Evolutionary conservation across 2,113 vertebrate species (phyloP), one percentile per base, ranked within the genome.

Genomic region (Perca fluviatilis): DNA sequence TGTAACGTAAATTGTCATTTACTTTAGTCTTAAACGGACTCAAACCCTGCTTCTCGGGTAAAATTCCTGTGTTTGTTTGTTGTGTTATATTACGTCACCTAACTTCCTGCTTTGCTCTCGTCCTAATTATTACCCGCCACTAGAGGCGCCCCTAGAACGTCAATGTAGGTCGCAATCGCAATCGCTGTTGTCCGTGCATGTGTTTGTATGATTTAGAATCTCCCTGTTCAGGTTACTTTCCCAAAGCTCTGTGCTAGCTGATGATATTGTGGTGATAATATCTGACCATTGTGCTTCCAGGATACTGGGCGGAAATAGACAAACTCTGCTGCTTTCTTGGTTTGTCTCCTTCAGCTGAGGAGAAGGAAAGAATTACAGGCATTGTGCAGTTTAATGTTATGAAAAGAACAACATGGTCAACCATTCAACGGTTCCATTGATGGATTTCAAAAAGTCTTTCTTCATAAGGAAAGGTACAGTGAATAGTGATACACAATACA

Each of bases 381-480:
- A 84, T 88, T 23, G 95, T 90, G 2, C 95, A 95, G 49, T 98
- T 98, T 88, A 88, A 95, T 49, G 91, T 89, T 43, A 97, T 96
- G 96, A 97, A 95, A 93, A 94, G 14, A 95, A 96, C 80, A 71
- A 89, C 27, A 87, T 91, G 53, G 51, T 91, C 84, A 97, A 97
- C 85, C 96, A 95, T 0, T 94, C 91, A 7, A 94, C 90, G 0
- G 0, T 82, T 0, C 89, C 8, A 33, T 33, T 33, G 36, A 90
- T 96, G 91, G 89, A 96, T 82, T 85, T 90, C 33, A 93, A 86
- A 51, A 69, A 94, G 43, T 95, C 93, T 46, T 88, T 91, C 18
- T 96, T 96, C 88, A 93, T 95, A 90, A 93, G 95, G 47, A 96
- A 96, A 95, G 95, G 95, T 96, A 78, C 36, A 40, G 36, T 40